Evolutionary conservation across 2,888 invertebrate genomes (phyloP), one percentile per base, ranked within the genome.

Genomic region (Stramonita haemastoma): DNA sequence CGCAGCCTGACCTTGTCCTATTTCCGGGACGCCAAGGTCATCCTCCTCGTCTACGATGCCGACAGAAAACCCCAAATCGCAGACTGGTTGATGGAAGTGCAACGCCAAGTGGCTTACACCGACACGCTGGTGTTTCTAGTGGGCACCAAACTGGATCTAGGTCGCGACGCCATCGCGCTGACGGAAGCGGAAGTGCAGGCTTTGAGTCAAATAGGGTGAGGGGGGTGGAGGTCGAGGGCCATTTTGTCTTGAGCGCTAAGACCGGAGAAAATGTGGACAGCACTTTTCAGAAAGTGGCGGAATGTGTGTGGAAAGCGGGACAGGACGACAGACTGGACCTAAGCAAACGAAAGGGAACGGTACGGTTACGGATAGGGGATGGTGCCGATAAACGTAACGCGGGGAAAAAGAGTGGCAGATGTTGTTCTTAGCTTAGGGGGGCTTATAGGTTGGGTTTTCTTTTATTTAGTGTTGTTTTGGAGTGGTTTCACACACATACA

Each of bases 61-160:
- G 57, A 84, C 2, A 5, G 11, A 11, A 84, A 57, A 34, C 8
- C n/a, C 29, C n/a, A 84, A 32, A 57, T 84, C 84, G 29, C 17
- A 0, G 84, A 84, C 46, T 84, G 84, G 84, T n/a, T 84, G 84
- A 57, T 13, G 29, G 84, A 84, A 19, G 84, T n/a, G 57, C 57
- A n/a, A 11, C 34, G 57, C 46, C 29, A 84, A 29, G n/a, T 84
- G 57, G 15, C 84, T 29, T 29, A 57, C 26, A 29, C 13, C 29
- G 29, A 84, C 29, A 57, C 84, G 56, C 57, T 84, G 57, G 56
- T 84, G 17, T 84, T 84, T 19, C 84, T 84, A 29, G 57, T 84
- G 46, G 84, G 84, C 56, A 29, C 84, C 56, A 84, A 84, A 19
- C 84, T 84, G 29, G 84, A 84, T 57, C 13, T 84, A 57, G 84